Conservation (phyloP, 2,113 vertebrate species). For the Bothrops jararaca region DNA sequence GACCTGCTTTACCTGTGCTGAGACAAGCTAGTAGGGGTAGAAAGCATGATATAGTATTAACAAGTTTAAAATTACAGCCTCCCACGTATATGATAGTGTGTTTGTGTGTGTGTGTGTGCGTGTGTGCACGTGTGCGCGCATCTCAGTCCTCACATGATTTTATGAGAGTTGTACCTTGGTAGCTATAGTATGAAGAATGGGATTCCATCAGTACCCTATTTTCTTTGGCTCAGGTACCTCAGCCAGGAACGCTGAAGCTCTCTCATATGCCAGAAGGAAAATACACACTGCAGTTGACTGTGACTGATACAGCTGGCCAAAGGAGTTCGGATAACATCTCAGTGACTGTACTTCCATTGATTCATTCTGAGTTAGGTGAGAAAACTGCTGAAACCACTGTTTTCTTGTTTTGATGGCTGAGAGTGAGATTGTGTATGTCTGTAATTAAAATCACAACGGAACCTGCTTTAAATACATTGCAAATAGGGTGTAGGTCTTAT, state of each 20-base stretch:
- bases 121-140: neutral
- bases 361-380: constrained; percentile 81
- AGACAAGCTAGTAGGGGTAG: neutral
- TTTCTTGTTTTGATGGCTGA: neutral
- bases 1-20: neutral
- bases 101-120: neutral
- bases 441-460: neutral
- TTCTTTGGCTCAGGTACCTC: constrained; percentile 76
- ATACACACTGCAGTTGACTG: constrained; percentile 86
- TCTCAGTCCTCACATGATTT: neutral
- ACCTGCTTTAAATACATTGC: neutral
- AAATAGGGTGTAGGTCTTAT: neutral
- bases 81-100: neutral
- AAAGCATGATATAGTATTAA: neutral
- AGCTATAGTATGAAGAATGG: neutral
- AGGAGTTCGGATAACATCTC: constrained; percentile 88
- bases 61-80: neutral
- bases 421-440: neutral
- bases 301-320: constrained; percentile 84
- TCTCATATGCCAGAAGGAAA: constrained; percentile 81
- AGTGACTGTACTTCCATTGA: constrained; percentile 78
- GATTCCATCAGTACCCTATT: neutral
- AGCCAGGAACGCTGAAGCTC: constrained; percentile 87
- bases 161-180: neutral
- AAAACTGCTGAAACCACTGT: neutral